Evolutionary conservation across 2,888 invertebrate genomes (phyloP), one percentile per base, ranked within the genome.

Genomic region (Octodonta nipae): DNA sequence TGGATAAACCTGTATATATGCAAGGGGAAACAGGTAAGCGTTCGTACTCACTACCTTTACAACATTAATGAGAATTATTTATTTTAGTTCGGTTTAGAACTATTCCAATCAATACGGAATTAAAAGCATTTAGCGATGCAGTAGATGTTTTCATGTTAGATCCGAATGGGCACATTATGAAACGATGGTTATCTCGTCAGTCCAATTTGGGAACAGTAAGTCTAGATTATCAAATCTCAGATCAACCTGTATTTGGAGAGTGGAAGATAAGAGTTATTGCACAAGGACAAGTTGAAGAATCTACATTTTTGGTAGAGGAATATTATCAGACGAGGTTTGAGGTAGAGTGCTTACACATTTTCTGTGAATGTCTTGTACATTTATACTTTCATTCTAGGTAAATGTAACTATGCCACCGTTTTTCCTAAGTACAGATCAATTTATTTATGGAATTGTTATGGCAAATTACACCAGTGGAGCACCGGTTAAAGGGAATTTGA

Each of bases 381-480:
- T n/a, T n/a, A n/a, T n/a, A n/a, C n/a, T 13, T 27, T 15, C 5
- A 12, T 42, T 43, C 31, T 28, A 47, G 47, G 86, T 91, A 1
- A 93, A 93, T 61, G 89, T 95, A 0, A 91, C 89, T 0, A 89
- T 92, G 81, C 87, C 92, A 0, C 83, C 91, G 1, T 91, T 89
- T 60, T 85, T 93, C 65, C 83, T 91, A 58, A 84, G 83, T 50
- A 81, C 81, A 13, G 88, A 89, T 49, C 74, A 69, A 6, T 88
- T 67, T 52, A 77, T 95, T 52, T 72, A 78, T 52, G 95, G 93
- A 0, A 73, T 78, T 1, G 73, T 95, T 2, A 82, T 86, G 75
- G 92, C 93, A 0, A 95, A 95, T 72, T 92, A 91, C 55, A 92
- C 92, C 1, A 89, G 87, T 37, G 93, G 93, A 1, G 83, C 81